phyloP scores from a whole-genome alignment of 2,888 invertebrate species.

The Diploptera punctata region DNA sequence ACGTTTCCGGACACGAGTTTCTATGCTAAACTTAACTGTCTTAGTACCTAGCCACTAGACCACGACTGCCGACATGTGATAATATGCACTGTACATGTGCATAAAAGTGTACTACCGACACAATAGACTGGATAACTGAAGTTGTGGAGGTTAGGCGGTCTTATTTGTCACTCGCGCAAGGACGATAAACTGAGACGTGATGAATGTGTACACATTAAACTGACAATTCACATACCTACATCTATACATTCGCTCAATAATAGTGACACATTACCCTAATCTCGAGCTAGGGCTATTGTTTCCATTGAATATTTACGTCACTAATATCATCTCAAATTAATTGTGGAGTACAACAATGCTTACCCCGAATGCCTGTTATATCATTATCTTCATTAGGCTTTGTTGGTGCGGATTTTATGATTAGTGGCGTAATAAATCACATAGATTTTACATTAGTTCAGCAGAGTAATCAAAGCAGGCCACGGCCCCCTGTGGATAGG shows the following conservation, averaged over 20 bases:
- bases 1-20: too few relatives aligned
- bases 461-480: background rate
- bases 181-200: constrained; percentile 18
- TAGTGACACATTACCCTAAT: constrained; percentile 34
- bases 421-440: constrained; percentile 25
- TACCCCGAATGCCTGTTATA: constrained; percentile 26
- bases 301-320: constrained; percentile 30
- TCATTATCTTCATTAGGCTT: constrained; percentile 33
- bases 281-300: constrained; percentile 31
- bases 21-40: too few relatives aligned
- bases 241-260: constrained; percentile 18
- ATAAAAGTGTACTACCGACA: too few relatives aligned
- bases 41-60: too few relatives aligned
- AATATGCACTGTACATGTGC: too few relatives aligned
- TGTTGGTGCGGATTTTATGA: constrained; percentile 32
- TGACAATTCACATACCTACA: constrained; percentile 21
- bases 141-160: too few relatives aligned
- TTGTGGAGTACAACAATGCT: constrained; percentile 29
- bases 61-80: too few relatives aligned
- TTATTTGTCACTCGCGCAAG: background rate
- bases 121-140: too few relatives aligned
- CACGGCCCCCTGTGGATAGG: too few relatives aligned
- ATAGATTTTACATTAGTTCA: constrained; percentile 10
- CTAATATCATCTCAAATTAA: constrained; percentile 34
- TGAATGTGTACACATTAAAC: constrained; percentile 25